Evolutionary conservation across 2,113 vertebrate genomes (phyloP).

Genomic region (Gambusia affinis): DNA sequence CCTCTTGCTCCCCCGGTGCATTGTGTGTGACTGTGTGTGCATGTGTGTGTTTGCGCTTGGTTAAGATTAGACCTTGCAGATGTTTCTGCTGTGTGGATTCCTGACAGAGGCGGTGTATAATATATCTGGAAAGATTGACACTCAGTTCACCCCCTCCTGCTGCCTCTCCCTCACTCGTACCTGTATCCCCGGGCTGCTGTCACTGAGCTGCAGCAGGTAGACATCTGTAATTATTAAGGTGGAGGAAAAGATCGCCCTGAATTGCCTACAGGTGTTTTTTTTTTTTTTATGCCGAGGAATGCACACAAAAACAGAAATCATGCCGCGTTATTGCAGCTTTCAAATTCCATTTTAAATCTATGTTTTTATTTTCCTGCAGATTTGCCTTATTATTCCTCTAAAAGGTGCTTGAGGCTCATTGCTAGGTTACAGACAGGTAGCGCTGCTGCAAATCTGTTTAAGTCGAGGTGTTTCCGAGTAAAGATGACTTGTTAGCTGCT

Average conservation of each 20-base stretch:
- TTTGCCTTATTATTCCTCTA: constrained; percentile 54
- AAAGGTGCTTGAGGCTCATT: constrained; percentile 55
- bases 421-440: constrained; percentile 70
- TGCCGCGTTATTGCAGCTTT: constrained; percentile 10
- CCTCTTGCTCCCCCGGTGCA: neutral
- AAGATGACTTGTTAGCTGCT: constrained; percentile 44
- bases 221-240: constrained; percentile 59
- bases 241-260: constrained; percentile 27
- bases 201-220: constrained; percentile 65
- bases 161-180: constrained; percentile 25
- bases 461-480: constrained; percentile 55
- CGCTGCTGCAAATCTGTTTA: constrained; percentile 24
- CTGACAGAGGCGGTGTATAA: constrained; percentile 30
- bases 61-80: constrained; percentile 42
- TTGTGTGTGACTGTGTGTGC: neutral
- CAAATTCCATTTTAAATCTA: constrained; percentile 39
- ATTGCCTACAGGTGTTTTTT: constrained; percentile 60
- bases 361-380: constrained; percentile 35
- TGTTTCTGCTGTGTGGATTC: constrained; percentile 49
- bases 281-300: constrained; percentile 47
- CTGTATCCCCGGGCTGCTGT: constrained; percentile 60
- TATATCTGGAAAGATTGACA: constrained; percentile 52
- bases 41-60: constrained; percentile 13
- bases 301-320: constrained; percentile 2
- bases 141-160: constrained; percentile 17